Conservation (phyloP, 37 sponge, comb jelly and placozoan genomes). For the Oopsacas minuta region DNA sequence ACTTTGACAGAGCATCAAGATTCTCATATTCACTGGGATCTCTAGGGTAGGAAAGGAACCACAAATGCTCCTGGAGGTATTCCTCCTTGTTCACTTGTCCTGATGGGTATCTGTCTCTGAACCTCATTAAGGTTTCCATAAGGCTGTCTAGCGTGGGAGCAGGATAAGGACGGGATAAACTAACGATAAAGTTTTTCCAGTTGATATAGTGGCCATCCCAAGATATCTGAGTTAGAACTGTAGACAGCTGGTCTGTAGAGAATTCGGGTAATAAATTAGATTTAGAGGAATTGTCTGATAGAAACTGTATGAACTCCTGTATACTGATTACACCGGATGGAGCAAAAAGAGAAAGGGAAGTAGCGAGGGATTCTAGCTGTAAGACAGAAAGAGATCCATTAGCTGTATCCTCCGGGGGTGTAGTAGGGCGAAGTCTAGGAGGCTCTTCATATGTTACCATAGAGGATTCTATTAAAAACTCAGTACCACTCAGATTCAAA, state of each 20-base stretch:
- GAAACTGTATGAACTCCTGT: conserved; percentile 2
- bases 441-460: not conserved
- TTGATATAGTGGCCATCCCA: not conserved
- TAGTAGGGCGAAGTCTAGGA: not conserved
- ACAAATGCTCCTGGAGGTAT: not conserved
- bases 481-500: not conserved
- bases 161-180: not conserved
- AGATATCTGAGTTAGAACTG: not conserved
- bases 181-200: conserved; percentile 4
- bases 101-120: not conserved
- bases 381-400: not conserved
- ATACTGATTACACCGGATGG: not conserved
- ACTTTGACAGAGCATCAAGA: not conserved
- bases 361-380: not conserved
- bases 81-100: not conserved
- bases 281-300: not conserved
- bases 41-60: not conserved
- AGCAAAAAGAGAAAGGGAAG: not conserved
- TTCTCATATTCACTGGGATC: not conserved
- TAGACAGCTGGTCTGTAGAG: not conserved
- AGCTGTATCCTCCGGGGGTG: not conserved
- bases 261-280: not conserved
- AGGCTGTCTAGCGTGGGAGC: not conserved
- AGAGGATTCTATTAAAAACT: not conserved
- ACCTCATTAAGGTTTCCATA: not conserved